Evolutionary conservation across 2,888 invertebrate genomes (phyloP), one percentile per base, ranked within the genome.

Genomic region (Phalera bucephala): DNA sequence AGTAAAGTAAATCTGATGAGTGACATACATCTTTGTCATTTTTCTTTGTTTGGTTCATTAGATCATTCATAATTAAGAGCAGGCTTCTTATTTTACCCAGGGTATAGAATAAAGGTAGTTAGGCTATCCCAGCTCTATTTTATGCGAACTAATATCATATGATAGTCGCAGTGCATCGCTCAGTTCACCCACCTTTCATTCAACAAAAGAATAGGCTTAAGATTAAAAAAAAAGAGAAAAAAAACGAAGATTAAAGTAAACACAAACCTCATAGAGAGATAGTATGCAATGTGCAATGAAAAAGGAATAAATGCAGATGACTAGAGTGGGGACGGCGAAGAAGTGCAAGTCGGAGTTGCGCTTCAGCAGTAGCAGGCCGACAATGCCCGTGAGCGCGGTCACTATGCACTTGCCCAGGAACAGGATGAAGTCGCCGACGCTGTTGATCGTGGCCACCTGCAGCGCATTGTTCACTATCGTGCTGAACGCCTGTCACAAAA

Each of bases 221-320:
- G n/a, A n/a, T n/a, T n/a, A n/a, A 26, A 32, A 12, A 43, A 29
- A 6, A 7, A 15, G 17, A n/a, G 22, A 23, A 27, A 27, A 27
- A 26, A 33, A 13, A 13, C 8, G 32, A 12, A n/a, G n/a, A n/a
- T n/a, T n/a, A n/a, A n/a, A n/a, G n/a, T n/a, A n/a, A n/a, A n/a
- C n/a, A 72, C 86, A 76, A 78, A 97, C 97, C 94, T 98, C 98
- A 69, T 97, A 98, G 2, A 98, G 91, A 3, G 97, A 97, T 35
- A 98, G 92, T 44, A 98, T 95, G 76, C 97, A 96, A 72, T 98
- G 97, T 4, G 98, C 96, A 49, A 98, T 95, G 70, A 98, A 96
- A 80, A 96, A 98, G 1, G 97, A 93, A 78, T 95, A 97, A 29
- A 97, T 81, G 63, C 95, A 95, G 13, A 95, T 94, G 15, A 97